Percentiles rank a stretch among this genome's conserved stretches.
phyloP scores from a whole-genome alignment of 2,797 vertebrate genomes.

The Macropus fuliginosus region DNA sequence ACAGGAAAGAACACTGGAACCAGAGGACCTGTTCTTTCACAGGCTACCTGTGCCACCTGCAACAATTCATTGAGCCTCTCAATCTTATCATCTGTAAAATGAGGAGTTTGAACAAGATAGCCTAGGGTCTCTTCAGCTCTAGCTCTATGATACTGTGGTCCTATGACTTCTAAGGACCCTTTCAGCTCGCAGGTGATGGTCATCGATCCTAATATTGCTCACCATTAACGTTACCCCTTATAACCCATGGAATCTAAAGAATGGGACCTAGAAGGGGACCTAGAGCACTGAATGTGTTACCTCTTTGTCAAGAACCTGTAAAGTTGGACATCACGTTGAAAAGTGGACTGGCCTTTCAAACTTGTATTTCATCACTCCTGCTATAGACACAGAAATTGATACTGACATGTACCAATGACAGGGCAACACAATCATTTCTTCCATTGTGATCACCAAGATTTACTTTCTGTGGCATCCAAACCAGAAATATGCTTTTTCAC shows the following conservation, averaged over 20 bases:
- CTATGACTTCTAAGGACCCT: neutral
- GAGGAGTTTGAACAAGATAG: neutral
- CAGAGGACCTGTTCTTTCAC: neutral
- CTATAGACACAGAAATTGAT: slow-evolving; percentile 18
- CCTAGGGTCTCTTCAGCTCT: neutral
- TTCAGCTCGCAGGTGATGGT: neutral
- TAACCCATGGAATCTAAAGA: neutral
- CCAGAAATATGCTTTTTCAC: neutral
- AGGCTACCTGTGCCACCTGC: neutral
- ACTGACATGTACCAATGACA: neutral
- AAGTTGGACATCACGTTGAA: neutral
- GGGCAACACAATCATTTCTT: neutral
- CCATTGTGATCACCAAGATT: neutral
- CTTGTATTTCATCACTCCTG: neutral
- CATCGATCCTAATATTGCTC: neutral
- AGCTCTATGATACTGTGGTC: neutral
- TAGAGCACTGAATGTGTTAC: neutral
- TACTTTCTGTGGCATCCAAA: neutral
- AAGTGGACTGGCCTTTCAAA: neutral
- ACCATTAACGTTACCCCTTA: neutral
- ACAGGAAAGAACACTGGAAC: neutral
- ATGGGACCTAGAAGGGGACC: neutral
- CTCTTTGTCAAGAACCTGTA: neutral
- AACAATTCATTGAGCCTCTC: neutral
- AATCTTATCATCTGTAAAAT: neutral